phyloP scores from a whole-genome alignment of 2,113 vertebrate genomes.

The Phaethon lepturus region DNA sequence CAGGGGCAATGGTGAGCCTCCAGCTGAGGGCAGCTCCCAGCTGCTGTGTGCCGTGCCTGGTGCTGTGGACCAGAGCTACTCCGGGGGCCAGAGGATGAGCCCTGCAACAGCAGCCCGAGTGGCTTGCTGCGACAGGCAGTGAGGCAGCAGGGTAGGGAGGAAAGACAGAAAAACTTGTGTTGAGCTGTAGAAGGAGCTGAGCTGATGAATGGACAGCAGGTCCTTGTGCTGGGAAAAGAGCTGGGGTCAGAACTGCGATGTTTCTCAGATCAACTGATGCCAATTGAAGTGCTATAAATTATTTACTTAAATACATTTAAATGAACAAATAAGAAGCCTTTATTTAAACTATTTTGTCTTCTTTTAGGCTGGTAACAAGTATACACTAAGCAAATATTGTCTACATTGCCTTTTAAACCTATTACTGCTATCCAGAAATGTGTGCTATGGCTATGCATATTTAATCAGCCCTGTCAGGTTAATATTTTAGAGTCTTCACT shows the following conservation, averaged over 20 bases:
- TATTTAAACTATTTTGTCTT: not conserved
- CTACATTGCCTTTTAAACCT: not conserved
- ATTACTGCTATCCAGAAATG: not conserved
- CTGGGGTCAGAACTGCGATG: not conserved
- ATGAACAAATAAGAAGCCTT: not conserved
- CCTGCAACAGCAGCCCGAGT: conserved; percentile 51
- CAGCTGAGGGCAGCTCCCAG: conserved; percentile 64
- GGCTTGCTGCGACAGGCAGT: not conserved
- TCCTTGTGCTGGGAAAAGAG: not conserved
- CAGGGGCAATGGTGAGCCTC: conserved; percentile 69
- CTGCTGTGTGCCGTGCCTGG: conserved; percentile 74
- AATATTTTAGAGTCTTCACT: not conserved
- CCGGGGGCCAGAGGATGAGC: conserved; percentile 61
- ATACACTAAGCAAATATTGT: not conserved
- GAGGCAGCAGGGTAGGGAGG: not conserved
- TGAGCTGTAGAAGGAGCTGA: not conserved
- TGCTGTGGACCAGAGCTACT: conserved; percentile 77
- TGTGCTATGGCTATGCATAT: not conserved
- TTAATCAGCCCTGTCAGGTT: not conserved
- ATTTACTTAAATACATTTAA: not conserved
- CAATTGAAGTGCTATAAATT: not conserved
- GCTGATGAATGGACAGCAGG: not conserved
- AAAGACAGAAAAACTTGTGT: not conserved
- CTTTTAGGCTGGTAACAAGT: not conserved
- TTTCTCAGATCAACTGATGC: not conserved